Evolutionary conservation across 2,113 vertebrate genomes (phyloP).

Genomic region (Odontophorus gujanensis): DNA sequence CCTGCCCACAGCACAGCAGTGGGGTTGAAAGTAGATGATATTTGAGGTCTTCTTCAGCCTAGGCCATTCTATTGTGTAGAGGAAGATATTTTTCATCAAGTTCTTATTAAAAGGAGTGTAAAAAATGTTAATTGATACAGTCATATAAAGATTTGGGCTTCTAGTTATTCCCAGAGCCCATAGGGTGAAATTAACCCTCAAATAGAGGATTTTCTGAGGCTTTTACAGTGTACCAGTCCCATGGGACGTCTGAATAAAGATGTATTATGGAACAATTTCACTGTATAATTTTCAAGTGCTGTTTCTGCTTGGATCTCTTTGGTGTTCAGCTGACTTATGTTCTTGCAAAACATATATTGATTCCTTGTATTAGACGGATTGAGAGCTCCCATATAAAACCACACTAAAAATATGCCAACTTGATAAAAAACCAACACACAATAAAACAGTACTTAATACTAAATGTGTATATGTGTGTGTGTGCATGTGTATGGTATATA

Average conservation of each 20-base stretch:
- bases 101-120: constrained; percentile 47
- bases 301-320: constrained; percentile 4
- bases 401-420: constrained; percentile 10
- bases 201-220: constrained; percentile 22
- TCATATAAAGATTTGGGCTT: constrained; percentile 7
- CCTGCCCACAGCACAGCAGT: too few species aligned
- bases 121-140: constrained; percentile 45
- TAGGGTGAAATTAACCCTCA: constrained; percentile 48
- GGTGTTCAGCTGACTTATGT: background rate
- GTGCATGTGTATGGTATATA: background rate
- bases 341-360: background rate
- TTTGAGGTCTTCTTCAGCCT: too few species aligned
- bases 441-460: background rate
- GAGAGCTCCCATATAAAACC: background rate
- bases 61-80: background rate
- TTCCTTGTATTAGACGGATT: background rate
- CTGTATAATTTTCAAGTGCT: constrained; percentile 35
- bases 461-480: background rate
- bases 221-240: constrained; percentile 34
- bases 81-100: constrained; percentile 56
- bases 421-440: background rate
- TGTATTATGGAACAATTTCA: constrained; percentile 43
- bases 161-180: constrained; percentile 35
- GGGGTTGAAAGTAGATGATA: too few species aligned
- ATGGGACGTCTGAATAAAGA: constrained; percentile 31